Conservation (phyloP, 1,140 invertebrate genomes). For the Ceratosolen solmsi region DNA sequence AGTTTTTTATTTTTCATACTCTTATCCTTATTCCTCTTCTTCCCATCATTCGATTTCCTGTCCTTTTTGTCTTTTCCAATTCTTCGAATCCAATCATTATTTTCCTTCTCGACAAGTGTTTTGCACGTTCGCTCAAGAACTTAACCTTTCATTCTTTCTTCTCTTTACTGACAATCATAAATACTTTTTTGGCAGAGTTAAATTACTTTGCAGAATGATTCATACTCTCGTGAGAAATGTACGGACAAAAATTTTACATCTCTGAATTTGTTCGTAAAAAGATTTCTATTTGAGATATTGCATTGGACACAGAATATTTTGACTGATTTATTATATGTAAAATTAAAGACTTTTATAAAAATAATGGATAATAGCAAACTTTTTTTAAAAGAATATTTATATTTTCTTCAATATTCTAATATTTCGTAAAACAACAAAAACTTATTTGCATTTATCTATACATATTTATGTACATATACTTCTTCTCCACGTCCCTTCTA, state of each 20-base stretch:
- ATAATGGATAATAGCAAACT: too few species aligned
- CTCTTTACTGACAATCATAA: not conserved
- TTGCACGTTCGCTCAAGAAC: not conserved
- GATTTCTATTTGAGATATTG: not conserved
- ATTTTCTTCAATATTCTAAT: too few species aligned
- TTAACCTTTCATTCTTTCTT: not conserved
- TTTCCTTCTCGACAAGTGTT: not conserved
- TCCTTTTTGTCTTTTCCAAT: not conserved
- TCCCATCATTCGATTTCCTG: not conserved
- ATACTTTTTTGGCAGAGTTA: not conserved
- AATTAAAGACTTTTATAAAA: too few species aligned
- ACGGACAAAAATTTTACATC: not conserved
- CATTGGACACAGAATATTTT: too few species aligned
- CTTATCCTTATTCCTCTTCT: not conserved
- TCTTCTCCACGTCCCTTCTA: too few species aligned
- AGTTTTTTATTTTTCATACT: slow-evolving; percentile 1
- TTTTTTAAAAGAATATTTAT: too few species aligned
- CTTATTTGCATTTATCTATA: too few species aligned
- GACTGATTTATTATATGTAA: too few species aligned
- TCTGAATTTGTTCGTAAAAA: not conserved
- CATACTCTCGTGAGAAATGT: not conserved
- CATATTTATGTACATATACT: too few species aligned
- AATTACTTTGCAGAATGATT: not conserved
- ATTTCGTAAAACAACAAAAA: too few species aligned
- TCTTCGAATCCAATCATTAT: not conserved